Percentiles rank a stretch among this genome's conserved stretches.
Conservation (phyloP, 2,113 vertebrate species). For the Quiscalus mexicanus region DNA sequence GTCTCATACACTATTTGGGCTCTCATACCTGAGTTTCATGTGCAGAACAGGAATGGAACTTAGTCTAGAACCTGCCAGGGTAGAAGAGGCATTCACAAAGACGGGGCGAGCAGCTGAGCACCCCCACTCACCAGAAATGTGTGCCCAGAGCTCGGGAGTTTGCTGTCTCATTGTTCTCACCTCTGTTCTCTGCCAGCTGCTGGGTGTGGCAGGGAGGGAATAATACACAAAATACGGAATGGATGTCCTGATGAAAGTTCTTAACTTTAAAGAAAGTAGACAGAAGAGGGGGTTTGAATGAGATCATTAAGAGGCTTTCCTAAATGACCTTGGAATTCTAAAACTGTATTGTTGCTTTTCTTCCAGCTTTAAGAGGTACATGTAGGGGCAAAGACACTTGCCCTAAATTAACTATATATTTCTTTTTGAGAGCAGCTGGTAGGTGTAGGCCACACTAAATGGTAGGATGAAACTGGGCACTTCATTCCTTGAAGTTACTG, state of each 20-base stretch:
- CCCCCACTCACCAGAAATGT: background rate
- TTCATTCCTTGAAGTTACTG: background rate
- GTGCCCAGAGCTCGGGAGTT: background rate
- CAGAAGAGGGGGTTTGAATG: background rate
- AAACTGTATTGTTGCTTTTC: background rate
- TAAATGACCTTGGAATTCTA: background rate
- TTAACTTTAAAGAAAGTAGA: background rate
- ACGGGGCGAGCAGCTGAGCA: background rate
- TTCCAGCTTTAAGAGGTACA: background rate
- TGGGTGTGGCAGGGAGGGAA: background rate
- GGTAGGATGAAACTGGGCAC: background rate
- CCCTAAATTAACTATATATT: background rate
- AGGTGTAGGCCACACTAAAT: background rate
- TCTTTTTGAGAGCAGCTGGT: background rate
- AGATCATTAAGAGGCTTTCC: background rate
- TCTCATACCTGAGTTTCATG: background rate
- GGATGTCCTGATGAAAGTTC: background rate
- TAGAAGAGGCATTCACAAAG: background rate
- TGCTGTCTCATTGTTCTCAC: background rate
- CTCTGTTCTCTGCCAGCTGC: background rate
- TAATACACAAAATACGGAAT: background rate
- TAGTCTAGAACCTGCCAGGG: background rate
- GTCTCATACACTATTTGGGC: background rate
- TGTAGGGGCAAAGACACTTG: background rate
- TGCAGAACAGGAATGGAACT: background rate